phyloP scores from a whole-genome alignment of 2,113 vertebrate species.

The Zosterops pallidus region DNA sequence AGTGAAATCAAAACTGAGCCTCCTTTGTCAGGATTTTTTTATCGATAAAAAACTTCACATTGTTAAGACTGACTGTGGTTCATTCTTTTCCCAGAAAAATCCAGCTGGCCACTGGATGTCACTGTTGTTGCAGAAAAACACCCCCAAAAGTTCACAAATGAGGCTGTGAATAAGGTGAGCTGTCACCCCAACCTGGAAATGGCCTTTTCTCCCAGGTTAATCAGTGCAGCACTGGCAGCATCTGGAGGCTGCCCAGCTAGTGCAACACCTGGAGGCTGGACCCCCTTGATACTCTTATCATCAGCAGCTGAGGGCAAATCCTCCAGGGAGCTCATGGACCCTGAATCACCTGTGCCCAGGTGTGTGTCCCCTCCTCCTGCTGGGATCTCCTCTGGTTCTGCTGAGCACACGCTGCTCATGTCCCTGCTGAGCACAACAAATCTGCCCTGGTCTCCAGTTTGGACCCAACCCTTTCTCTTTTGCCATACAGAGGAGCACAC shows the following conservation, averaged over 20 bases:
- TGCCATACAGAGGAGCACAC: accelerated
- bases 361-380: not conserved
- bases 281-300: not conserved
- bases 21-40: not conserved
- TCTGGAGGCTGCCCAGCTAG: not conserved
- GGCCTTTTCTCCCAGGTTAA: not conserved
- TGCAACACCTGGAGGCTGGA: not conserved
- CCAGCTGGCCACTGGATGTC: conserved; percentile 54
- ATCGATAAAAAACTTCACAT: not conserved
- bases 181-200: not conserved
- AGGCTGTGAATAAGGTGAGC: not conserved
- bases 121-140: conserved; percentile 58
- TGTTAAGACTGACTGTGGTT: not conserved
- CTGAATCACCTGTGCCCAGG: not conserved
- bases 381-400: not conserved
- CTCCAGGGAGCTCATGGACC: accelerated
- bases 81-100: not conserved
- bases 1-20: not conserved
- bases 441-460: not conserved
- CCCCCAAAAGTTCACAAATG: not conserved
- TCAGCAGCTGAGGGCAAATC: not conserved
- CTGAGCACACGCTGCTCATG: not conserved
- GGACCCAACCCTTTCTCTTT: not conserved
- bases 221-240: not conserved
- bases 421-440: not conserved